These are phyloP conservation scores for Australoheros scitulus DNA, from an alignment of 2,113 vertebrate species.

Conservation along the genomic window DNA sequence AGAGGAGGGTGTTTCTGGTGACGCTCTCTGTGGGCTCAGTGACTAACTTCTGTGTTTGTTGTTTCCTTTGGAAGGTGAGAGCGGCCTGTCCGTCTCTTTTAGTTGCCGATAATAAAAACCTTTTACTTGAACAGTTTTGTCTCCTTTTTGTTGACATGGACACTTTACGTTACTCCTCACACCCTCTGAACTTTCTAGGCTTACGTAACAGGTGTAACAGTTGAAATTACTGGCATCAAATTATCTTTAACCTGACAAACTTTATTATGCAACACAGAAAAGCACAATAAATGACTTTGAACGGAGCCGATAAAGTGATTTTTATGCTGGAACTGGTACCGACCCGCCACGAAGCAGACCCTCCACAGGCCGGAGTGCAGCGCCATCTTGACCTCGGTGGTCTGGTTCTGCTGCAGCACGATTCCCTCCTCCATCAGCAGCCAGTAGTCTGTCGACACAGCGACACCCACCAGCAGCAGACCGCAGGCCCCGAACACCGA, in stretches of 20 bases:
- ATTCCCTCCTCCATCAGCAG: slow-evolving; percentile 91
- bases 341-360: slow-evolving; percentile 91
- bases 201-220: too few species aligned
- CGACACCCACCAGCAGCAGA: slow-evolving; percentile 87
- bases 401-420: slow-evolving; percentile 90
- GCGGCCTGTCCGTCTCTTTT: too few species aligned
- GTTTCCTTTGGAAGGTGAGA: too few species aligned
- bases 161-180: too few species aligned
- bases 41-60: too few species aligned
- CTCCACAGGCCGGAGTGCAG: slow-evolving; percentile 91
- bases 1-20: too few species aligned
- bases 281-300: background rate
- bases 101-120: too few species aligned
- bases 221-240: background rate
- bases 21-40: too few species aligned
- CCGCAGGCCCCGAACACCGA: slow-evolving; percentile 89
- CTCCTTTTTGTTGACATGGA: too few species aligned
- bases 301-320: background rate
- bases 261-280: background rate
- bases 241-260: background rate
- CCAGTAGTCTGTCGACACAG: slow-evolving; percentile 93
- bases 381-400: slow-evolving; percentile 90
- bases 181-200: too few species aligned
- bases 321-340: background rate
- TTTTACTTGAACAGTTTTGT: too few species aligned